Base-by-base conservation (phyloP, 1,140 invertebrate genomes). In the Bombus balteatus region DNA sequence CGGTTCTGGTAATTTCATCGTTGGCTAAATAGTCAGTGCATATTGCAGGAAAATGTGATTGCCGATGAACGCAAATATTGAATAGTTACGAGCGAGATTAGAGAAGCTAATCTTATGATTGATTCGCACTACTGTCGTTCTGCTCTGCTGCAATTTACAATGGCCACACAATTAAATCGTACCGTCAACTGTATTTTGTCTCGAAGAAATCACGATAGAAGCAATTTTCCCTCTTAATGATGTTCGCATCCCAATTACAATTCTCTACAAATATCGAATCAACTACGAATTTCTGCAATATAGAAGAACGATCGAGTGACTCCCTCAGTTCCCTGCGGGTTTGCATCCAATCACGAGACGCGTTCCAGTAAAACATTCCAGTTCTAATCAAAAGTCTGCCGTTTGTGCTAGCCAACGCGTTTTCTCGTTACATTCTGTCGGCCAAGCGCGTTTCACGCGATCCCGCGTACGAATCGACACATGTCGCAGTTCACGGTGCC, bases 391-490 rank as follows among this genome's bases (percentile, higher is more conserved):
- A 83, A 70, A 77, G 34, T n/a, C 12, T 25, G 13, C 13, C 81
- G n/a, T 43, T 25, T 9, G 9, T 47, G 39, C n/a, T 18, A 41
- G 41, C 10, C 68, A n/a, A 15, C n/a, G 39, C 39, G 41, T 77
- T 43, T 39, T 39, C 81, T 76, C 71, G 70, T 77, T 77, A 77
- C 39, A 57, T 77, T 57, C 65, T 47, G 39, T n/a, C 47, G 6
- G 15, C 34, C 43, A 28, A 53, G 37, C 80, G 59, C 6, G 18
- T 32, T 41, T 70, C 59, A 25, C 57, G 15, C 47, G 66, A 53
- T 53, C 25, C 22, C 37, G 28, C 81, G 53, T 57, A 68, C 72
- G 74, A 83, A 83, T 83, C 65, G 81, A 83, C 81, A 83, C 81
- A 57, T 77, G 74, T 65, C 74, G 43, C 72, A 22, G 57, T n/a